Evolutionary conservation across 2,888 invertebrate genomes (phyloP), one percentile per base, ranked within the genome.

Genomic region (Acanthosepion pharaonis): DNA sequence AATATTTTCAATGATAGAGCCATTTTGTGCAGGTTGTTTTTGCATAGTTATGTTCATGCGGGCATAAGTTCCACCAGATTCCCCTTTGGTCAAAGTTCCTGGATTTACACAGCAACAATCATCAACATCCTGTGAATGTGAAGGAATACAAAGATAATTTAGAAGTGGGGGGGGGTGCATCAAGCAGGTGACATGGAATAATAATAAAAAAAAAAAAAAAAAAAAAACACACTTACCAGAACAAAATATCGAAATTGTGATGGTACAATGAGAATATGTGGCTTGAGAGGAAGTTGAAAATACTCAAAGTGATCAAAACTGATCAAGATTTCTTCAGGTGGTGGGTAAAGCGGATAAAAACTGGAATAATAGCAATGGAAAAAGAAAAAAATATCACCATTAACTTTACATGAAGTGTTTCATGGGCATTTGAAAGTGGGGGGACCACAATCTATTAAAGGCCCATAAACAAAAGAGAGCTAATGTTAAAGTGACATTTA

Each of bases 51-150:
- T 94, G 5, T 95, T 93, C 59, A 97, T 94, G 48, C 96, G 96
- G 93, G 96, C 96, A 95, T 95, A 99, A 0, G 98, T 98, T 93
- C 99, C 99, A 9, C 98, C 98, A 53, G 98, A 98, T 25, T 98
- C 97, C 59, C 98, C 98, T 97, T 99, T 99, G 0, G 98, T 98
- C 94, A 99, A 97, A 95, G 98, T 98, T 96, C 99, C 99, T 0
- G 99, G 99, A 98, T 99, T 99, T 48, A 99, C 98, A 25, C 98
- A 98, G 59, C 99, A 98, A 96, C 98, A 98, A 2, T 98, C 98
- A 96, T 98, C 98, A 48, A 99, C 98, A 96, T 98, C 98, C 98
- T 99, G 98, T 55, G 42, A 42, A 42, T 55, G 59, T 23, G 5
- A 28, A 98, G 98, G 96, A 95, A 95, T 96, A 95, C 95, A 94